Base-by-base conservation (phyloP, 1,140 invertebrate genomes). In the Plutomurus gul region DNA sequence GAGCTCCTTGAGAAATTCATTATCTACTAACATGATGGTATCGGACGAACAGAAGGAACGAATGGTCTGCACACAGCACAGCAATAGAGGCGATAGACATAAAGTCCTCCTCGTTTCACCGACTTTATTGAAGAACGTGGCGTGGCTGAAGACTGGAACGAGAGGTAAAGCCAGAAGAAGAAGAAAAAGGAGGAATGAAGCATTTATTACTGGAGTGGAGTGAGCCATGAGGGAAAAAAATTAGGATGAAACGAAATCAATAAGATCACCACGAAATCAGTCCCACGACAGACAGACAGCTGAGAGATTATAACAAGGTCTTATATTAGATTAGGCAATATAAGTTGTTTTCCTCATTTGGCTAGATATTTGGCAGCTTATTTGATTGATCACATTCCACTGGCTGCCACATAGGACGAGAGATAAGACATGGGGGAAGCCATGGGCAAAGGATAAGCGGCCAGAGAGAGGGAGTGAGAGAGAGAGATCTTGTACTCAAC, bases 281-380 rank as follows among this genome's bases (percentile, higher is more conserved):
- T 65, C 56, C 30, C 56, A 36, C 16, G 56, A 36, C 56, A 65
- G 56, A 36, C 56, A 65, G 51, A n/a, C 39, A 43, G 7, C 39
- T n/a, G 1, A 8, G 10, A 27, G 56, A 65, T 65, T 65, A 65
- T 65, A 65, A 65, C 56, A 65, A 65, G 56, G 30, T 65, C 56
- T 65, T 65, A 16, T 65, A 65, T 65, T 65, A 27, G 56, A 65
- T 65, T 65, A 65, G 56, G 56, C 56, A 65, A 36, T 65, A 65
- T 65, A 65, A 60, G 30, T 65, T 65, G 56, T 65, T 65, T 65
- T 65, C 56, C 56, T 65, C 56, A 65, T 65, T 65, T 65, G 56
- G 56, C 56, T 65, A 65, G 56, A 65, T 65, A 51, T 65, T 65
- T 65, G 56, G 56, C 56, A 65, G 56, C 56, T 65, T 36, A 65